Percentiles rank a stretch among this genome's conserved stretches.
These are phyloP conservation scores for Xerus inauris DNA, from an alignment of 2,113 vertebrate genomes.

Conservation along the genomic window DNA sequence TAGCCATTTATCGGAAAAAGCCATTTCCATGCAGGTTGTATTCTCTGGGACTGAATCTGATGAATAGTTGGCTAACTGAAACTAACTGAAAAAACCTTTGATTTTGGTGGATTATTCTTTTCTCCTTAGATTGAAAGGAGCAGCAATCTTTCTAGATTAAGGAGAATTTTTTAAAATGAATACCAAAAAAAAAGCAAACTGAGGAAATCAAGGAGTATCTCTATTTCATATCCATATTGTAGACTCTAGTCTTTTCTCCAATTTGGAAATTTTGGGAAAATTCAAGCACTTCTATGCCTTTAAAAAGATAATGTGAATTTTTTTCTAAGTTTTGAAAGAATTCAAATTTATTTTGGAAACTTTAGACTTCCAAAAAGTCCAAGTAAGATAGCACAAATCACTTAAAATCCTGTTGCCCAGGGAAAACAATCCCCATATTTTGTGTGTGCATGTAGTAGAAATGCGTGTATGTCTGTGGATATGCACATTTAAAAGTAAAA, in stretches of 20 bases:
- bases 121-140: background rate
- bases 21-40: background rate
- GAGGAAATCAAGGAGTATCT: background rate
- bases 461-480: background rate
- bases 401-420: background rate
- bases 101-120: background rate
- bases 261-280: slow-evolving; percentile 46
- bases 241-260: background rate
- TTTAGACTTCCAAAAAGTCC: slow-evolving; percentile 1
- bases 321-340: slow-evolving; percentile 18
- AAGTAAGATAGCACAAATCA: background rate
- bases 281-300: background rate
- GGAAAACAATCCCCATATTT: background rate
- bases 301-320: background rate
- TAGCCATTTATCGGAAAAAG: background rate
- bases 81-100: background rate
- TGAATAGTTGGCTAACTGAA: background rate
- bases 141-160: background rate
- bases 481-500: slow-evolving; percentile 30
- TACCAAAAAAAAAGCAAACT: background rate
- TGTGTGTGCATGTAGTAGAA: background rate
- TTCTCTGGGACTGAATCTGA: background rate
- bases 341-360: background rate
- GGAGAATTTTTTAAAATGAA: background rate
- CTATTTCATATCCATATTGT: background rate